Evolutionary conservation across 2,888 invertebrate species (phyloP).

Genomic region (Tachina fera): DNA sequence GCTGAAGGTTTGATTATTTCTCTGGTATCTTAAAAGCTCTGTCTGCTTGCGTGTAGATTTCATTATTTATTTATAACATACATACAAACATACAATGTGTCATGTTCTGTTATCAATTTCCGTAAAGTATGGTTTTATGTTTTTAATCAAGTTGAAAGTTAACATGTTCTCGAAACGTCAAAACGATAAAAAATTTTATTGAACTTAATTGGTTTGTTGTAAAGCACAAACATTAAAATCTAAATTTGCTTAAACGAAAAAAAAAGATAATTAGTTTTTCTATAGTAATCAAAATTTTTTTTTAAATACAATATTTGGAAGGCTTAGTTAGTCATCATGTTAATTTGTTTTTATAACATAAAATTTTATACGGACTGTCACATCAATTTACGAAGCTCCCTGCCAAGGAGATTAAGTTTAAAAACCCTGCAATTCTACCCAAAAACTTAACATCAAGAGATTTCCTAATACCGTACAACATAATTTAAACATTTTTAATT

Average conservation of each 20-base stretch:
- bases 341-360: too few species aligned
- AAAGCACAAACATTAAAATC: background rate
- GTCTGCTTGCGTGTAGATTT: background rate
- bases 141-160: slow-evolving; percentile 52
- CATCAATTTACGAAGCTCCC: too few species aligned
- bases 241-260: too few species aligned
- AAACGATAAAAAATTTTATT: slow-evolving; percentile 24
- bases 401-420: too few species aligned
- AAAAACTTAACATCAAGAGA: too few species aligned
- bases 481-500: background rate
- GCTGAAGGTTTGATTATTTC: slow-evolving; percentile 20
- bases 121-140: slow-evolving; percentile 61
- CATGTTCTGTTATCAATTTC: slow-evolving; percentile 68
- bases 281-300: too few species aligned
- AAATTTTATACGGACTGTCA: too few species aligned
- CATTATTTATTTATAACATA: background rate
- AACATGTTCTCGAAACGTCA: slow-evolving; percentile 18
- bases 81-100: slow-evolving; percentile 19
- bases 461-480: too few species aligned
- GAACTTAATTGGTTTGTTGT: slow-evolving; percentile 48
- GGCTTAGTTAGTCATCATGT: too few species aligned
- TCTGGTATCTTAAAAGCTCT: background rate
- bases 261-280: too few species aligned
- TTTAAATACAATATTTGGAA: too few species aligned
- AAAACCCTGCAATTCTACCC: too few species aligned